Percentiles rank a stretch among this genome's conserved stretches.
These are phyloP conservation scores for Amorpha juglandis DNA, from an alignment of 2,888 invertebrate species.

Conservation along the genomic window DNA sequence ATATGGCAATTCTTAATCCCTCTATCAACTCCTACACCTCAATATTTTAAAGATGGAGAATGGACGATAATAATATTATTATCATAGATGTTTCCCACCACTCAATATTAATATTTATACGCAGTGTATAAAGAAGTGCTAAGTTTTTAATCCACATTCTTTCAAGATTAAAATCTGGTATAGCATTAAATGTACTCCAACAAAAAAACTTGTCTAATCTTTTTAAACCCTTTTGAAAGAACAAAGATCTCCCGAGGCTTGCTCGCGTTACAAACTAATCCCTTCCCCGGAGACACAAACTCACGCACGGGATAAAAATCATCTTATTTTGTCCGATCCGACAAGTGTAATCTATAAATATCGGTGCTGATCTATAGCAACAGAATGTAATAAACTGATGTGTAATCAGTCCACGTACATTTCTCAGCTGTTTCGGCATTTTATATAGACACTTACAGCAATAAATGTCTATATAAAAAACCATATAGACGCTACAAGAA, in stretches of 20 bases:
- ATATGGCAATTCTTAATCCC: not conserved
- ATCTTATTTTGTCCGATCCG: slow-evolving; percentile 6
- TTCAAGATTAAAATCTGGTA: not conserved
- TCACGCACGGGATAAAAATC: slow-evolving; percentile 14
- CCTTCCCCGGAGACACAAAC: not conserved
- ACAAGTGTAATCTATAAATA: slow-evolving; percentile 10
- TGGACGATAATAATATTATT: not conserved
- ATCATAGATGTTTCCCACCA: not conserved
- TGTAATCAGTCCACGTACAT: not conserved
- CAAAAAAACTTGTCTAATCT: slow-evolving; percentile 2
- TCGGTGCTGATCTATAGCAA: slow-evolving; percentile 3
- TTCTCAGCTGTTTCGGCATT: not conserved
- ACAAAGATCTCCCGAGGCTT: slow-evolving; percentile 15
- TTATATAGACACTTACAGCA: not conserved
- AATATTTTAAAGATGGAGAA: not conserved
- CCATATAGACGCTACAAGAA: not conserved
- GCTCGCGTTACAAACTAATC: slow-evolving; percentile 9
- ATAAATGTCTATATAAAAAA: no score
- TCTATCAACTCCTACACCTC: no score
- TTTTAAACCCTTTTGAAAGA: slow-evolving; percentile 10
- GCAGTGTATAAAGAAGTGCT: not conserved
- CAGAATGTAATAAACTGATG: not conserved
- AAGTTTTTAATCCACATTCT: not conserved
- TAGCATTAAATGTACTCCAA: not conserved
- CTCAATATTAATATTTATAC: not conserved